Base-by-base conservation (phyloP, 2,888 invertebrate genomes). In the Drosophila cognata region DNA sequence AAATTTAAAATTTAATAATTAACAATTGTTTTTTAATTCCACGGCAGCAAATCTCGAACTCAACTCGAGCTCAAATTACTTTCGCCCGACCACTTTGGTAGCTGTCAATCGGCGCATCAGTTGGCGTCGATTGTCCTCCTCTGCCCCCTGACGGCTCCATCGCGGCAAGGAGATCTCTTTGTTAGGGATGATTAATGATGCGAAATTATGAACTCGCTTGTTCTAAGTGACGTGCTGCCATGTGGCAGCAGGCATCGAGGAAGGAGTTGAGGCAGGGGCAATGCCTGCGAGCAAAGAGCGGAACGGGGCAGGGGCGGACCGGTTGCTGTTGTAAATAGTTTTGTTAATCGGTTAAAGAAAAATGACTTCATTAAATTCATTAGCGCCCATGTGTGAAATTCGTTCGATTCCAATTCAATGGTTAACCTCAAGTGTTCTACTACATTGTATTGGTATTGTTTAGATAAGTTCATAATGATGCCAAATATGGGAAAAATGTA, bases 291-390 rank as follows among this genome's bases (percentile, higher is more conserved):
- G 55, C 55, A 55, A 25, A 55, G 28, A 38, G 55, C 38, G 16
- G 4, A 56, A 56, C 55, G 16, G 41, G 31, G 59, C 55, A 57
- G 31, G 28, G 11, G n/a, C 60, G 55, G 50, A 28, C 28, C 57
- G 38, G 46, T 16, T 38, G 59, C 70, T 61, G 74, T 71, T 84
- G 77, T 79, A 79, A 81, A 74, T 73, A 83, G 82, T 88, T 90
- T 86, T 87, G 85, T 89, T 91, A 91, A 91, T 85, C 87, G 87
- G 88, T 81, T 75, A 48, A 84, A 89, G 91, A 91, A 88, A 89
- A 91, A 91, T 91, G 89, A 88, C 91, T 91, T 91, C 88, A 91
- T 91, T 91, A 91, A 91, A 91, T 86, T 88, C 89, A 91, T 91
- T 91, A 91, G 90, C 90, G 88, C 84, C 90, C 90, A 90, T 91